Conservation (phyloP, 2,888 invertebrate species). For the Aleiodes leptofemur region DNA sequence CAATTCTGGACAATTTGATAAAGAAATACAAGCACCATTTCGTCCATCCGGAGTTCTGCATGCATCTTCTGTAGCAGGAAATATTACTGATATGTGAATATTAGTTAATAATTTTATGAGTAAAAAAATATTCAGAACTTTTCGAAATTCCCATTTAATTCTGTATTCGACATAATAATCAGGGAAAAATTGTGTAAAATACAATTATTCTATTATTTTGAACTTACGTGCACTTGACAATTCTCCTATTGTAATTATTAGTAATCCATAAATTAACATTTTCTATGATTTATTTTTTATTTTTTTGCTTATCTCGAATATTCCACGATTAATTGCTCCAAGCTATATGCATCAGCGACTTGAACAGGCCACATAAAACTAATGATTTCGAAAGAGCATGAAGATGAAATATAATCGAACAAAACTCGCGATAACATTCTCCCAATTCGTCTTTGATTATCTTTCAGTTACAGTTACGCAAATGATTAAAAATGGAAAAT, state of each 20-base stretch:
- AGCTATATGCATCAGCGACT: no score
- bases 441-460: background rate
- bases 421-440: background rate
- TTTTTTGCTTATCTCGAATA: no score
- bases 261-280: no score
- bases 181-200: no score
- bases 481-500: no score
- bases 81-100: background rate
- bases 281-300: no score
- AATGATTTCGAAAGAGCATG: no score
- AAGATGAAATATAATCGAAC: no score
- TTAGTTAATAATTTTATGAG: background rate
- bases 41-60: conserved; percentile 68
- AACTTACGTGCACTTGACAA: background rate
- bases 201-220: background rate
- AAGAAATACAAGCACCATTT: conserved; percentile 71
- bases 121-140: background rate
- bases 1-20: conserved; percentile 70
- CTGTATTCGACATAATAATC: background rate
- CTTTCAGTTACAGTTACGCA: no score
- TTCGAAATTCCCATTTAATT: background rate
- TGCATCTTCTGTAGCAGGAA: conserved; percentile 46
- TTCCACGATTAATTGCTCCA: no score
- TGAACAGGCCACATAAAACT: no score
- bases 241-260: no score